Conservation (phyloP, 2,797 vertebrate species). For the Coendou prehensilis region DNA sequence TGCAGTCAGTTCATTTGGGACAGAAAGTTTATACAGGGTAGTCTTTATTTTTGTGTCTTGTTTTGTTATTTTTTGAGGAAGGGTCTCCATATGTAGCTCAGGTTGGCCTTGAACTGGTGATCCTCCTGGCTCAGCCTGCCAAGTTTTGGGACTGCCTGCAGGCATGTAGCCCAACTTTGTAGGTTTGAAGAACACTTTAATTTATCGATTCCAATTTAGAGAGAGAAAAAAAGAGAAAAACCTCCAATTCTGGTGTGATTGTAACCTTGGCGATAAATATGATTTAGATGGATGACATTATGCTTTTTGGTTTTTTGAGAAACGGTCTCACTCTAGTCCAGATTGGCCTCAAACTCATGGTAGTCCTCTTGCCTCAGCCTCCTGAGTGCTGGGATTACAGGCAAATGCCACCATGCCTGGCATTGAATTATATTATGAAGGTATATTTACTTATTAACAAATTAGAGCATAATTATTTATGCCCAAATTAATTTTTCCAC, state of each 20-base stretch:
- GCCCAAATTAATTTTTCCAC: neutral
- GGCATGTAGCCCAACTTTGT: neutral
- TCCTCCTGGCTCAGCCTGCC: neutral
- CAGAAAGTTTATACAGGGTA: neutral
- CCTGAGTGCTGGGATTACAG: neutral
- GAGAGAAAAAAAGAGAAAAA: neutral
- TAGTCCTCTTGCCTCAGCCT: neutral
- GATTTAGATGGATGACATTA: neutral
- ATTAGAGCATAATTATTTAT: neutral
- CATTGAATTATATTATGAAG: neutral
- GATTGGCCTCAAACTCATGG: neutral
- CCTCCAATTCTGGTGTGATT: neutral
- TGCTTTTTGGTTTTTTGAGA: neutral
- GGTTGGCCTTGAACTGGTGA: neutral
- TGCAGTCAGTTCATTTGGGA: constrained; percentile 52
- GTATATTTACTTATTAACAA: constrained; percentile 21
- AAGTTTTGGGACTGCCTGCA: neutral
- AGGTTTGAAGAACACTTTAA: constrained; percentile 21
- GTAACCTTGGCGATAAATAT: neutral
- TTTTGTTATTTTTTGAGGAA: neutral
- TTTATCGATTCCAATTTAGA: constrained; percentile 23
- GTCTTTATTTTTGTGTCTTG: neutral
- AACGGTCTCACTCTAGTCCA: neutral
- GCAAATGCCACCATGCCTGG: neutral
- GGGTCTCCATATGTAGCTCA: neutral